A percentile compares a stretch with the other conserved stretches of the same genome.
These are phyloP conservation scores for Lucinisca nassula DNA, from an alignment of 2,888 invertebrate genomes.

Conservation along the genomic window DNA sequence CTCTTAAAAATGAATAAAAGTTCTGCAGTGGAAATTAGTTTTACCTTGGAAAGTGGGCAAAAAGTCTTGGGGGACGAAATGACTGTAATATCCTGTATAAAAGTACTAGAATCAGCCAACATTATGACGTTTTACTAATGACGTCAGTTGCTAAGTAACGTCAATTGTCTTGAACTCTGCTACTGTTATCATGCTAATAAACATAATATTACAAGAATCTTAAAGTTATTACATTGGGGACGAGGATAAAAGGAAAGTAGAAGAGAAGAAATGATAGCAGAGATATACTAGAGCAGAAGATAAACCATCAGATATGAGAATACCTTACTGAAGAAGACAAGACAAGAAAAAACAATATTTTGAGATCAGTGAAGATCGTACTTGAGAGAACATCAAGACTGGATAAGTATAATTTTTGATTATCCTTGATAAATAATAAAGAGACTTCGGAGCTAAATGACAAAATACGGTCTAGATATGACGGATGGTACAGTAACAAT, in stretches of 20 bases:
- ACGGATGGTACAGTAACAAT: neutral
- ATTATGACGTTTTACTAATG: too few species aligned
- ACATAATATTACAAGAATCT: neutral
- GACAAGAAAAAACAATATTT: neutral
- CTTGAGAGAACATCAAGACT: neutral
- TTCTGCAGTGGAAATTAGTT: too few species aligned
- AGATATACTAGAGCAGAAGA: neutral
- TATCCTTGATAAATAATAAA: neutral
- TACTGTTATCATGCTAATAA: too few species aligned
- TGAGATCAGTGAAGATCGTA: too few species aligned
- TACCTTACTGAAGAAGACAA: neutral
- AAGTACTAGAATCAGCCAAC: too few species aligned
- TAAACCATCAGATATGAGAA: neutral
- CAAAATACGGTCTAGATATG: neutral
- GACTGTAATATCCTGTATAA: too few species aligned
- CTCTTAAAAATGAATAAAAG: too few species aligned
- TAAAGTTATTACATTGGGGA: neutral
- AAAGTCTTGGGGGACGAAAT: too few species aligned
- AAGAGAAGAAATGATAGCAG: neutral
- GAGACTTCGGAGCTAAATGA: neutral
- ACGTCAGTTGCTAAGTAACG: too few species aligned
- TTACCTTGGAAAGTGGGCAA: too few species aligned
- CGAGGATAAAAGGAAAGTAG: neutral
- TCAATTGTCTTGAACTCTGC: too few species aligned
- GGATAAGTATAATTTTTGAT: neutral